Conservation (phyloP, 1,140 invertebrate species). For the Hormaphis cornu region DNA sequence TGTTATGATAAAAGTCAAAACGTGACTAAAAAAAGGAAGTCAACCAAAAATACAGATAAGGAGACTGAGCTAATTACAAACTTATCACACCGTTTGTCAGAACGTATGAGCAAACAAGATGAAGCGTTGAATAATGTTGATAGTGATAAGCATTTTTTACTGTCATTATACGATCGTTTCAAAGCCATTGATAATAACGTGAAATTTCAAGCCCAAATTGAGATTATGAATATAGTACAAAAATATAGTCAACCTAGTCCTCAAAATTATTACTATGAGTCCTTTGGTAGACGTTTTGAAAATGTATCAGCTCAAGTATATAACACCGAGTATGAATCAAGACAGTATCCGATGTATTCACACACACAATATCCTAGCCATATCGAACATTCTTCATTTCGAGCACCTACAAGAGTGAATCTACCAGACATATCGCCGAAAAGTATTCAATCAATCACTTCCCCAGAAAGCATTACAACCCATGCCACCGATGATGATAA, state of each 20-base stretch:
- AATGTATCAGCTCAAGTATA: neutral
- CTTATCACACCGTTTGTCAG: neutral
- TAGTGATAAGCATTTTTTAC: conserved; percentile 1
- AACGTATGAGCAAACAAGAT: neutral
- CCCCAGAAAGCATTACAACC: neutral
- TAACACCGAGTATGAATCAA: neutral
- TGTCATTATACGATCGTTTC: no score
- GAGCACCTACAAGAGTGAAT: neutral
- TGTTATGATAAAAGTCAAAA: neutral
- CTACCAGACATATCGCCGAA: neutral
- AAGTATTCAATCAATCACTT: neutral
- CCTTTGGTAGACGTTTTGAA: conserved; percentile 1
- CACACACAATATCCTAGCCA: conserved; percentile 2
- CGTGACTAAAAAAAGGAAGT: neutral
- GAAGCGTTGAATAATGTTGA: neutral
- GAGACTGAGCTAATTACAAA: neutral
- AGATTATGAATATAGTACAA: no score
- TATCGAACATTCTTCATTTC: neutral
- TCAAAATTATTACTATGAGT: neutral
- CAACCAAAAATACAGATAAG: neutral
- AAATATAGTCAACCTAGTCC: conserved; percentile 2
- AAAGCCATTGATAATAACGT: neutral
- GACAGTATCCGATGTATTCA: neutral
- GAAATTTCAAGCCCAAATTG: neutral
- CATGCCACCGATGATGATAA: neutral